Base-by-base conservation (phyloP, 1,140 invertebrate species). In the Lordiphosa collinella region DNA sequence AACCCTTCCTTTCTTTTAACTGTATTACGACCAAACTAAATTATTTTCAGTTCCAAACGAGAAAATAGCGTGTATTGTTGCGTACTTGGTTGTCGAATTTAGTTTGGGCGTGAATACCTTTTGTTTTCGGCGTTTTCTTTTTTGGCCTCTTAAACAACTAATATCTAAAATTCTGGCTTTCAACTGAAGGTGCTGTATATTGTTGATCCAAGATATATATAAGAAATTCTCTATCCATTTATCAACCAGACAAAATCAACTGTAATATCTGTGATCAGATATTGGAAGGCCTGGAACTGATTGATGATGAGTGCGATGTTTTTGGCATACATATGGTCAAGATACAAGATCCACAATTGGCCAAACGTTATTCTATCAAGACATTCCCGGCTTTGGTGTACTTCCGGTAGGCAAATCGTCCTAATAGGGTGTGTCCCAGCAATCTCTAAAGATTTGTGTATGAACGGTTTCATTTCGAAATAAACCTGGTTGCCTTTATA, bases 251-350 rank as follows among this genome's bases (percentile, higher is more conserved):
- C 90, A 98, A 98, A 91, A 92, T 94, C 68, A 96, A 96, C 71
- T 98, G 96, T 86, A 93, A 96, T 84, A 96, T 97, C 64, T 98
- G 97, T 89, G 96, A 98, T 86, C 93, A 95, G 84, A 96, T 97
- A 74, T 90, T 98, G 13, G 95, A 96, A 79, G 96, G 95, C 56
- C 88, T 98, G 51, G 97, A 98, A 89, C 93, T 94, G 53, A 95
- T 98, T 63, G 96, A 98, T 85, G 96, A 98, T 80, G 96, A 98
- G 87, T 96, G 95, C 85, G 96, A 98, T 86, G 93, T 96, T 0
- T 98, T 96, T 88, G 96, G 96, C 32, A 98, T 98, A 71, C 96
- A 97, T 74, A 93, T 98, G 93, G 97, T 98, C 0, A 96, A 97
- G 88, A 97, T 98, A 78, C 95, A 96, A 89, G 97, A 98, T 90